Evolutionary conservation across 1,140 invertebrate species (phyloP), one percentile per base, ranked within the genome.

Genomic region (Polypedilum pembai): DNA sequence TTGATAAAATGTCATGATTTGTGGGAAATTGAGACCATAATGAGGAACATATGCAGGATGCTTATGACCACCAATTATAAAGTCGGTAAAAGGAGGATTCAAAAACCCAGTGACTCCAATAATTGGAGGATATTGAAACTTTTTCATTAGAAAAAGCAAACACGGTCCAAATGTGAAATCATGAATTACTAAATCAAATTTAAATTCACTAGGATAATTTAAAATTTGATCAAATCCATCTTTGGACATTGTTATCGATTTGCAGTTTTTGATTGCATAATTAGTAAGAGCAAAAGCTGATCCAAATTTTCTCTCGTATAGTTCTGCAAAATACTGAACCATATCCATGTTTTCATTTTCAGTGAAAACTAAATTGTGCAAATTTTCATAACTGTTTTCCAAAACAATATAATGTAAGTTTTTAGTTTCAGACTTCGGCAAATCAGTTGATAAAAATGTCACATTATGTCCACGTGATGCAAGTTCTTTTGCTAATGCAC

Each of bases 401-500:
- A 79, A 66, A 24, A 76, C 76, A 63, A 79, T 77, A 69, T 74
- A 74, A n/a, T 77, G 77, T 10, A 77, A 65, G 75, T 79, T 79
- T 20, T 20, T n/a, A 41, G 73, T 74, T 40, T 73, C 74, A 7
- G 3, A 10, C n/a, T 74, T 75, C 10, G 77, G 76, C 7, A 65
- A 24, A 72, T 78, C 77, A n/a, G 76, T 76, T 74, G 75, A 76
- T 12, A 79, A 74, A 41, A 74, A 74, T 10, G 78, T 79, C 3
- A 79, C 74, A 41, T 79, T 78, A 73, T 79, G 78, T 8, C 77
- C 77, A 40, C 63, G 74, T 15, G 41, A 10, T 10, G 76, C 78
- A 24, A 79, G 45, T 24, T 74, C 76, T 66, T 74, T 76, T 33
- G 76, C 74, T 17, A 79, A 65, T 17, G 74, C 65, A 41, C 75